Conservation (phyloP, 2,888 invertebrate species). For the Eustalomyia histrio region DNA sequence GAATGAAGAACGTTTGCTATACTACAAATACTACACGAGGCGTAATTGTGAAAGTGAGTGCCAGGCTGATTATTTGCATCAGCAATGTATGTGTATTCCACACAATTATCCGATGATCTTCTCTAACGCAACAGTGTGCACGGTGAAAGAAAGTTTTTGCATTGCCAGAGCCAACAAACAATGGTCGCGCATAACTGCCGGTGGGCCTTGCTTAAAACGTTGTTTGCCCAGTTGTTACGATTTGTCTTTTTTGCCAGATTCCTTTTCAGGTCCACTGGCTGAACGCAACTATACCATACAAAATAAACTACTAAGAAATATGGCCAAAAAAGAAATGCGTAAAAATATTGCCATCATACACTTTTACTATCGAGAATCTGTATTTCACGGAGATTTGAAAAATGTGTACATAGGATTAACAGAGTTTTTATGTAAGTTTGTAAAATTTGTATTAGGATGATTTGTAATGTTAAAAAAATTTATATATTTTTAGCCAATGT, state of each 20-base stretch:
- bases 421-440: conserved; percentile 88
- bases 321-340: conserved; percentile 69
- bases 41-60: conserved; percentile 83
- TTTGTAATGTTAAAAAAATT: neutral
- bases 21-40: conserved; percentile 80
- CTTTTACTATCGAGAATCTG: conserved; percentile 86
- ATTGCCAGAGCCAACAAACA: conserved; percentile 54
- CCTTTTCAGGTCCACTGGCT: conserved; percentile 81
- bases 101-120: conserved; percentile 81
- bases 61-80: conserved; percentile 68
- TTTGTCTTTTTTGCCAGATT: conserved; percentile 83
- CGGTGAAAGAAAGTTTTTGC: conserved; percentile 66
- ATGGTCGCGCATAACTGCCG: conserved; percentile 9
- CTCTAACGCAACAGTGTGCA: conserved; percentile 83
- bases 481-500: conserved; percentile 83
- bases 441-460: neutral
- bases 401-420: conserved; percentile 89
- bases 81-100: conserved; percentile 72
- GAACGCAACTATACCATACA: conserved; percentile 69
- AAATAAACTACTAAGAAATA: conserved; percentile 68
- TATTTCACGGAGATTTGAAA: conserved; percentile 86
- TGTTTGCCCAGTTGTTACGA: conserved; percentile 87
- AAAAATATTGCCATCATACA: conserved; percentile 87
- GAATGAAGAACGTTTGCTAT: conserved; percentile 84
- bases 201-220: conserved; percentile 78